Conservation (phyloP, 2,888 invertebrate species). For the Nomada fucata region DNA sequence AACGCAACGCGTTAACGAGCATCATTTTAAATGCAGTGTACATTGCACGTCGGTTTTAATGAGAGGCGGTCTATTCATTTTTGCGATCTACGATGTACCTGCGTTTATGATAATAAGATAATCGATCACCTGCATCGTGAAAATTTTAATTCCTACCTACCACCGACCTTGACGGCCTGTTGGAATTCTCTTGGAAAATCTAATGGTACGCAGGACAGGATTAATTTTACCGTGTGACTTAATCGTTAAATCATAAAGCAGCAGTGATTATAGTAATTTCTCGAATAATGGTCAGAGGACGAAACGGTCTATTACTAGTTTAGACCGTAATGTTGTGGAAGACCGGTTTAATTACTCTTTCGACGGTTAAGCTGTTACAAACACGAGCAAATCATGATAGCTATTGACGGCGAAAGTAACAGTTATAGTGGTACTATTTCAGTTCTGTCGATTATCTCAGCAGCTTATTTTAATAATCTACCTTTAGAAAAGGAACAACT, state of each 20-base stretch:
- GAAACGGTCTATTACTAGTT: constrained; percentile 3
- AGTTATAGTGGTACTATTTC: no score
- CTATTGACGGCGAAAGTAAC: no score
- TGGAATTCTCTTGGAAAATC: not conserved
- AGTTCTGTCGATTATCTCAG: no score
- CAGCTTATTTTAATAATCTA: no score
- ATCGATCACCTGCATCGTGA: constrained; percentile 38
- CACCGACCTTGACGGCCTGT: not conserved
- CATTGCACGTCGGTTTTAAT: constrained; percentile 42
- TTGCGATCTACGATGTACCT: constrained; percentile 28
- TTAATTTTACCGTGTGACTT: not conserved
- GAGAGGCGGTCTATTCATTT: constrained; percentile 44
- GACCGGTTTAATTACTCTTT: constrained; percentile 34
- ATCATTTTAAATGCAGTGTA: constrained; percentile 27
- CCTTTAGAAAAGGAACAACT: no score
- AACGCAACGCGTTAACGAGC: constrained; percentile 53
- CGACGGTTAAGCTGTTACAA: not conserved
- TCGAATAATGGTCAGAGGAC: not conserved
- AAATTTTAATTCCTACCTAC: constrained; percentile 3
- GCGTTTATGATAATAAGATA: constrained; percentile 48
- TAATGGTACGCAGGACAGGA: not conserved
- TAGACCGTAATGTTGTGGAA: constrained; percentile 5
- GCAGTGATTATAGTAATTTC: not conserved
- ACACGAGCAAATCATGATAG: no score
- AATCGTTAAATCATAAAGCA: not conserved